Percentiles rank a stretch among this genome's conserved stretches.
Evolutionary conservation across 2,888 invertebrate species (phyloP).

Genomic region (Lysandra bellargus): DNA sequence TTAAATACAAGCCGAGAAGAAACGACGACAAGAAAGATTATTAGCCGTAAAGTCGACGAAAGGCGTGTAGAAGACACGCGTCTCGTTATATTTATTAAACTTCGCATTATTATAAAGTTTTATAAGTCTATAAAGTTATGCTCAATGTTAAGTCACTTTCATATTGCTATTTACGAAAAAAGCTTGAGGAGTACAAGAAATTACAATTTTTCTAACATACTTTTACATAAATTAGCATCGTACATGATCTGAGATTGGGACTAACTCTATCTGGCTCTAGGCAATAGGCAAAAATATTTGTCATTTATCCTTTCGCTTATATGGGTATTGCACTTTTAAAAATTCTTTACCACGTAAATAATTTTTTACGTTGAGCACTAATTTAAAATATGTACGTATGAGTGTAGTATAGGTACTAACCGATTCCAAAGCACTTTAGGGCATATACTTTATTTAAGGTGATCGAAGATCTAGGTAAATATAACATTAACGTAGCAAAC

Average conservation of each 20-base stretch:
- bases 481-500: neutral
- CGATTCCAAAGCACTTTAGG: too few species aligned
- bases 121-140: constrained; percentile 1
- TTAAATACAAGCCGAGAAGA: too few species aligned
- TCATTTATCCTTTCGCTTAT: too few species aligned
- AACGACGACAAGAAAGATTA: too few species aligned
- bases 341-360: too few species aligned
- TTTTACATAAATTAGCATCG: too few species aligned
- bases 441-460: too few species aligned
- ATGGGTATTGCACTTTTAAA: too few species aligned
- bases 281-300: neutral
- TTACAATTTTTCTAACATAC: neutral
- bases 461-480: neutral
- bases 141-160: neutral
- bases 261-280: neutral
- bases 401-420: too few species aligned
- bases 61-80: neutral
- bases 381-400: too few species aligned
- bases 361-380: too few species aligned
- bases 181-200: neutral
- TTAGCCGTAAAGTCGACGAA: neutral
- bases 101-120: constrained; percentile 6
- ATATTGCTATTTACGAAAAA: neutral
- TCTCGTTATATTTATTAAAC: neutral
- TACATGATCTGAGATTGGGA: too few species aligned